Percentiles rank a stretch among this genome's conserved stretches.
These are phyloP conservation scores for Rhodinocichla rosea DNA, from an alignment of 2,113 vertebrate genomes.

Conservation along the genomic window DNA sequence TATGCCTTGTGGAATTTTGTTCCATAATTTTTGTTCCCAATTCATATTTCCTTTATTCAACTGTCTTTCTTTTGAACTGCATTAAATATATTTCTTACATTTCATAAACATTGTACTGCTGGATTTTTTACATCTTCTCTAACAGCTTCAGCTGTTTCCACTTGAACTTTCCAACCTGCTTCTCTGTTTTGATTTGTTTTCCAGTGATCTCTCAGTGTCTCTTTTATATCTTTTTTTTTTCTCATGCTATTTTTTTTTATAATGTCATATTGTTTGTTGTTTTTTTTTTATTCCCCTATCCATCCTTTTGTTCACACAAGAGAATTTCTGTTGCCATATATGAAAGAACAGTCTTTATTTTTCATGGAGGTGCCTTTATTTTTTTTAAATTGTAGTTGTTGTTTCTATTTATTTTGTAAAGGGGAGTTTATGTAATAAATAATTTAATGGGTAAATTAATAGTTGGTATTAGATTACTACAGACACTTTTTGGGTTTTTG, in stretches of 20 bases:
- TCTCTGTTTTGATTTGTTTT: neutral
- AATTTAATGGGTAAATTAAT: neutral
- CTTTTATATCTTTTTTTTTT: neutral
- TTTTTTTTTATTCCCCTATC: neutral
- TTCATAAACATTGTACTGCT: neutral
- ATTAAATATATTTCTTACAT: neutral
- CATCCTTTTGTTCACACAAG: neutral
- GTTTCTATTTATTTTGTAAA: neutral
- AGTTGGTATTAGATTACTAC: neutral
- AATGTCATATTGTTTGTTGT: neutral
- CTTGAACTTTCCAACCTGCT: neutral
- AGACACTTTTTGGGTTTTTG: neutral
- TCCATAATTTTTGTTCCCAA: neutral
- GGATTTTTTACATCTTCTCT: neutral
- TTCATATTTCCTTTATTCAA: neutral
- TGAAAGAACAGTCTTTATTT: neutral
- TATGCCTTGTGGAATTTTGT: neutral
- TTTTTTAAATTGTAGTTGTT: neutral
- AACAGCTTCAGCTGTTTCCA: neutral
- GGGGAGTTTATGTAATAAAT: neutral
- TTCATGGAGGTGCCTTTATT: neutral
- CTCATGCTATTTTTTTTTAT: neutral
- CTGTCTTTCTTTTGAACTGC: neutral
- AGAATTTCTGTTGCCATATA: neutral
- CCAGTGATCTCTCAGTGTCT: neutral